Evolutionary conservation across 1,140 invertebrate species (phyloP), one percentile per base, ranked within the genome.

Genomic region (Steinernema khuongi): DNA sequence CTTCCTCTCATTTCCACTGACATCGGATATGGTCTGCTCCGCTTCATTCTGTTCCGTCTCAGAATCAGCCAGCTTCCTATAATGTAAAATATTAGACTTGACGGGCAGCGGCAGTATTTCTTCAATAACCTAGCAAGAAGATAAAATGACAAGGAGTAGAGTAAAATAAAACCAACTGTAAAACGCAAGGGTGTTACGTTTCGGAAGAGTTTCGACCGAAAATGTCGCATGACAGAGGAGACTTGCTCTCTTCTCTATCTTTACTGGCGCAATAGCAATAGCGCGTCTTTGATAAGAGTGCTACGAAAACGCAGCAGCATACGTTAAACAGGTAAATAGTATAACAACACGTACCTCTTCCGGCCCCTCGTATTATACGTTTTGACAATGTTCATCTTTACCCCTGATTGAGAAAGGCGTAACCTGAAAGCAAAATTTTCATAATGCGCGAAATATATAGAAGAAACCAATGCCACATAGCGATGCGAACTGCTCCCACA

Each of bases 401-500:
- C 68, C 4, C n/a, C 11, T 22, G n/a, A n/a, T n/a, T n/a, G n/a
- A n/a, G n/a, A n/a, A n/a, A n/a, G n/a, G n/a, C n/a, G n/a, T n/a
- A n/a, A n/a, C n/a, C n/a, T n/a, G n/a, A n/a, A n/a, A n/a, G n/a
- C n/a, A n/a, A n/a, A n/a, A n/a, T n/a, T n/a, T n/a, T n/a, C n/a
- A n/a, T n/a, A n/a, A n/a, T n/a, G n/a, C n/a, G n/a, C n/a, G n/a
- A n/a, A n/a, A n/a, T n/a, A n/a, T n/a, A n/a, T n/a, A n/a, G n/a
- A n/a, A n/a, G n/a, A n/a, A n/a, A n/a, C 41, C 68, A 4, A 69
- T 69, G 68, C 68, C 30, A 4, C 41, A 69, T 31, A 22, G 31
- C 28, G 31, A 33, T 31, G 30, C 41, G n/a, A 69, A 32, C 28
- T 69, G 31, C 68, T 32, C 68, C 28, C 26, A n/a, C 28, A 30